Evolutionary conservation across 2,797 vertebrate genomes (phyloP).

Genomic region (Sebastolobus alascanus): DNA sequence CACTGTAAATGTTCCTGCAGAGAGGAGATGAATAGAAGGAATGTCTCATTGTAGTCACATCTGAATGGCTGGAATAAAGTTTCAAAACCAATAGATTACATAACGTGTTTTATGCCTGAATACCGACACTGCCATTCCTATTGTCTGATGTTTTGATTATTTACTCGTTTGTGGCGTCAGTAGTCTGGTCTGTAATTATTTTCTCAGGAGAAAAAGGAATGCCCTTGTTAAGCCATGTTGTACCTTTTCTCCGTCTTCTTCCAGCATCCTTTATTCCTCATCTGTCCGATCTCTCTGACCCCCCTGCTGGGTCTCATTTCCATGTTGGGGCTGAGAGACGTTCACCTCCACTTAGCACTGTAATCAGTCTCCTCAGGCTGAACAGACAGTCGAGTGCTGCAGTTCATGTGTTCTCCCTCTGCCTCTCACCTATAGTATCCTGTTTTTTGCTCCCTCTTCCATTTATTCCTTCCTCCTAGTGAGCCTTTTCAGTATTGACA

Average conservation of each 20-base stretch:
- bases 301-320: conserved; percentile 47
- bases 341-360: conserved; percentile 52
- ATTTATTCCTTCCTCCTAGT: conserved; percentile 11
- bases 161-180: conserved; percentile 4
- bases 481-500: background rate
- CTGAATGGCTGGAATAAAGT: conserved; percentile 23
- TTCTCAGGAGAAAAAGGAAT: conserved; percentile 5
- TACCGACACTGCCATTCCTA: conserved; percentile 4
- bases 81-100: conserved; percentile 5
- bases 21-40: conserved; percentile 34
- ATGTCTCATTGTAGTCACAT: conserved; percentile 17
- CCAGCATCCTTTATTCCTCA: background rate
- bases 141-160: background rate
- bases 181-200: conserved; percentile 15
- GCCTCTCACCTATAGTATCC: background rate
- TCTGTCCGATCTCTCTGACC: background rate
- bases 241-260: background rate
- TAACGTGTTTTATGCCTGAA: background rate
- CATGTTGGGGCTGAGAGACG: conserved; percentile 32
- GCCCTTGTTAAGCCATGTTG: background rate
- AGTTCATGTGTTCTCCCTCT: conserved; percentile 36
- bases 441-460: background rate
- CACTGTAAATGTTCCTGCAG: conserved; percentile 7
- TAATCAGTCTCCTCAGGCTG: conserved; percentile 54
- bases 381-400: conserved; percentile 22